Base-by-base conservation (phyloP, 2,797 vertebrate species). In the Coilia nasus region DNA sequence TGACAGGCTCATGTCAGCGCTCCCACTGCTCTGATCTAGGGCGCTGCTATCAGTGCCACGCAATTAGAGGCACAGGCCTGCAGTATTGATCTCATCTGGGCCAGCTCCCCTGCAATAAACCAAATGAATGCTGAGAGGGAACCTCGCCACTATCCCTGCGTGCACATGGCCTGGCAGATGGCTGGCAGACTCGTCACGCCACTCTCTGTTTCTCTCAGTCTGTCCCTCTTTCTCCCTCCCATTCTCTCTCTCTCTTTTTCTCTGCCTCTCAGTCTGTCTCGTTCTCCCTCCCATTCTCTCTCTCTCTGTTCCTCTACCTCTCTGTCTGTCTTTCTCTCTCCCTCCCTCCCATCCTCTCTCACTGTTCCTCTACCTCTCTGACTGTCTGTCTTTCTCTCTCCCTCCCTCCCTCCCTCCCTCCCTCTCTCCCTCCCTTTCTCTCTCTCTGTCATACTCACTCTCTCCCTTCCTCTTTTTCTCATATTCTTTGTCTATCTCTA, bases 121-220 rank as follows among this genome's bases (percentile, higher is more conserved):
- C 4, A 44, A 78, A 78, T 78, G 71, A 78, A 78, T 78, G 71
- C 71, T 21, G 35, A 78, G 71, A 78, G 71, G 71, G 71, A 44
- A 41, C 71, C 71, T 78, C 35, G 71, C 71, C 35, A 78, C 35
- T 44, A 78, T 44, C 71, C 35, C 35, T 44, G 31, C 5, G 6
- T 44, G 71, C 71, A 78, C 71, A 78, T 78, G 71, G 71, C 71
- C 71, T 44, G 31, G 71, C 71, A 78, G 71, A 78, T 78, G 71
- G 71, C 71, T 78, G 35, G 28, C 71, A 41, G 71, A 19, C 71
- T 78, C 17, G 15, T 35, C 71, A 41, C 41, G 67, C 67, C 10
- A 47, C 46, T 10, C 10, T 47, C 46, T 10, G 3, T 10, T 47
- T 4, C 46, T 47, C 46, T 10, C 46, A 4, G 4, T 10, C 46